These are phyloP conservation scores for Gadopsis bispinosus DNA, from an alignment of 2,797 vertebrate genomes.

Conservation along the genomic window DNA sequence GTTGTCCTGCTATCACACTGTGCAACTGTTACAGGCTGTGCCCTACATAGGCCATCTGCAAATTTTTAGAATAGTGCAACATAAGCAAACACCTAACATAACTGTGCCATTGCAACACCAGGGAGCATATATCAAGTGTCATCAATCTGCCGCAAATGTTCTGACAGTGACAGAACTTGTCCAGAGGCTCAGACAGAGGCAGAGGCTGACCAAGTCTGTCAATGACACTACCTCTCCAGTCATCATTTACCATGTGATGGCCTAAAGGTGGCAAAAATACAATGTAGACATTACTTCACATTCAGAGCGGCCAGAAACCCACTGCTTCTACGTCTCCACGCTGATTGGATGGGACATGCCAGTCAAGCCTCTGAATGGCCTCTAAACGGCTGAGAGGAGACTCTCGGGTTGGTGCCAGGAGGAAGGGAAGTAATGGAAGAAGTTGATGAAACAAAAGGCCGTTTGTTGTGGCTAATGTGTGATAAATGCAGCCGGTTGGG, in stretches of 20 bases:
- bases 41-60: conserved; percentile 66
- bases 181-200: conserved; percentile 44
- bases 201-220: conserved; percentile 49
- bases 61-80: conserved; percentile 57
- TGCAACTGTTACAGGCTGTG: conserved; percentile 33
- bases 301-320: conserved; percentile 10
- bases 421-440: conserved; percentile 31
- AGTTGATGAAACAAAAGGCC: conserved; percentile 71
- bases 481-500: conserved; percentile 80
- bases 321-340: conserved; percentile 11
- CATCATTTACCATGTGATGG: conserved; percentile 37
- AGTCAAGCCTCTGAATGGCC: conserved; percentile 50
- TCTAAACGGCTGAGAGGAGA: conserved; percentile 47
- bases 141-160: conserved; percentile 59
- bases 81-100: conserved; percentile 59
- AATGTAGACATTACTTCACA: conserved; percentile 33
- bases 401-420: conserved; percentile 35
- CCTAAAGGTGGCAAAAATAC: conserved; percentile 48
- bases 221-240: conserved; percentile 34
- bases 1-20: conserved; percentile 30
- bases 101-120: conserved; percentile 50
- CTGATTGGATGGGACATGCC: conserved; percentile 51
- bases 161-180: conserved; percentile 50
- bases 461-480: conserved; percentile 79
- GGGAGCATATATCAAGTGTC: conserved; percentile 46